Conservation (phyloP, 2,888 invertebrate species). For the Ctenicera cuprea region DNA sequence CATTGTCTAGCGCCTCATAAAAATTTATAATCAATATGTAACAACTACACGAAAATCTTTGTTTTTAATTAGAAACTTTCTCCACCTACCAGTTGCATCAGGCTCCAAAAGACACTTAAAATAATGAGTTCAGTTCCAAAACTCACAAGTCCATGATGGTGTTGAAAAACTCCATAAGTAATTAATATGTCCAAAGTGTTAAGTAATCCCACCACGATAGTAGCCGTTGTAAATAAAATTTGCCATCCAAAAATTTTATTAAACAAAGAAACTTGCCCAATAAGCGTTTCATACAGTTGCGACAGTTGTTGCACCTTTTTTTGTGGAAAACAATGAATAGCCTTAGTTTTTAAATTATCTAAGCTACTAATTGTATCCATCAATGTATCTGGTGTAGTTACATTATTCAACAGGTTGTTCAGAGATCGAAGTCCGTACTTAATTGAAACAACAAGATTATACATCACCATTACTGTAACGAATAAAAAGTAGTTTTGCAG, state of each 20-base stretch:
- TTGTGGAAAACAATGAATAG: background rate
- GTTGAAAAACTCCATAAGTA: background rate
- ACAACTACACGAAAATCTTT: too few species aligned
- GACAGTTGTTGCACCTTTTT: slow-evolving; percentile 8
- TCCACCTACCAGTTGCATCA: slow-evolving; percentile 6
- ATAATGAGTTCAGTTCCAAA: slow-evolving; percentile 4
- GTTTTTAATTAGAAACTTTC: too few species aligned
- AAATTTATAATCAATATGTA: too few species aligned
- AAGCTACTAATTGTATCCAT: background rate
- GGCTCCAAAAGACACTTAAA: background rate
- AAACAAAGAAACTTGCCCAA: background rate
- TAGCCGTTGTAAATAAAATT: slow-evolving; percentile 17
- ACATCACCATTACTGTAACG: slow-evolving; percentile 2
- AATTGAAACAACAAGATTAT: background rate
- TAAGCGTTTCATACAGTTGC: background rate
- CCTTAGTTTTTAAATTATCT: background rate
- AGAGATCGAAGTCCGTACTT: background rate
- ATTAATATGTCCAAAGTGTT: slow-evolving; percentile 12
- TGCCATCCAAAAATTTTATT: slow-evolving; percentile 27
- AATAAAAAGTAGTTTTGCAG: slow-evolving; percentile 13
- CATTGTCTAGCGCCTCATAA: too few species aligned
- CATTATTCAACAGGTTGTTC: background rate
- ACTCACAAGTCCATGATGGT: background rate
- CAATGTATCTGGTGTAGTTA: background rate
- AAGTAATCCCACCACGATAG: background rate